Base-by-base conservation (phyloP, 1,140 invertebrate genomes). In the Globodera rostochiensis region DNA sequence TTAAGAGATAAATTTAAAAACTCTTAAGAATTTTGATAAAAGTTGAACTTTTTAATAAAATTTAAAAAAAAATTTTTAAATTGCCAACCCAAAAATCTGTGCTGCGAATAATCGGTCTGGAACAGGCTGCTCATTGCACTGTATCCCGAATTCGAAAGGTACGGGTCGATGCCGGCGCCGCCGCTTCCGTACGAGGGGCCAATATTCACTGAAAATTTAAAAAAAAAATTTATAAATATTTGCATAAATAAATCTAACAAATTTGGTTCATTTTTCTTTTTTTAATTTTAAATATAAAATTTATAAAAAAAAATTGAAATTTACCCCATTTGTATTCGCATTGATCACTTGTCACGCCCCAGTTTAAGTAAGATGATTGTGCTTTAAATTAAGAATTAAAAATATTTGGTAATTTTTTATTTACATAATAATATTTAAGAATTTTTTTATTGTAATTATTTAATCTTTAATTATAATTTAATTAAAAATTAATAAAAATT, bases 301-400 rank as follows among this genome's bases (percentile, higher is more conserved):
- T 74, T 73, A 36, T 74, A 36, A 36, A 36, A 36, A n/a, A 36
- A 36, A 36, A 36, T 36, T 3, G 3, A 36, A 36, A 36, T 36
- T 36, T 69, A 78, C 77, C 77, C 77, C 77, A 78, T 78, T 78
- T 78, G 49, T 78, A 78, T 36, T 78, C 77, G 53, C 77, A 78
- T 69, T 71, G 77, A 47, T 78, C 77, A 1, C 45, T 49, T 69
- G 77, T 70, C 21, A 25, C 49, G 57, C 77, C 77, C 49, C 49
- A 78, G 21, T 19, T 47, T 9, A 13, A 36, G 64, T 69, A 78
- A 45, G 77, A 70, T 15, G 70, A 66, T 66, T 50, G 60, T 11
- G 66, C 46, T 78, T 36, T 11, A 71, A 45, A 45, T 19, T 21
- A 15, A 15, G n/a, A 69, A 69, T 69, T 69, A 36, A 53, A 13